Conservation (phyloP, 2,113 vertebrate species). For the Gambusia holbrooki region DNA sequence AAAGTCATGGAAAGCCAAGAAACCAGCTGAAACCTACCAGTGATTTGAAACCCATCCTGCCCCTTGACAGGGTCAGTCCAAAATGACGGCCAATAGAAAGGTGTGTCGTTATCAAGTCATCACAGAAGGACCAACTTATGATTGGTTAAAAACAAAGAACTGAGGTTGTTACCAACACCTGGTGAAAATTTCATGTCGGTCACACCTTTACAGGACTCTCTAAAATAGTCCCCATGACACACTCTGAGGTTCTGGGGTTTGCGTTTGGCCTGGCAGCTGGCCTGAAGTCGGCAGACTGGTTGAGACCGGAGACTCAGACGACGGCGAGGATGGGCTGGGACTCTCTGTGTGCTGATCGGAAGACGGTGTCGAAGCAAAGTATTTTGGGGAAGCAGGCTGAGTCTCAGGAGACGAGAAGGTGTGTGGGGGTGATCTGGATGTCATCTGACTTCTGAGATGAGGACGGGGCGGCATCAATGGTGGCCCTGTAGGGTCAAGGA, state of each 20-base stretch:
- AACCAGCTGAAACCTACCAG: too few species aligned
- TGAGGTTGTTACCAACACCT: too few species aligned
- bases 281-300: background rate
- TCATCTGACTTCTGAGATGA: background rate
- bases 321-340: background rate
- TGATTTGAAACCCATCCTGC: too few species aligned
- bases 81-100: too few species aligned
- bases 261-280: background rate
- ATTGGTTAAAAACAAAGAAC: too few species aligned
- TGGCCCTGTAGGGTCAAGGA: slow-evolving; percentile 27
- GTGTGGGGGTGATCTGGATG: background rate
- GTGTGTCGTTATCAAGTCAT: too few species aligned
- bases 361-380: background rate
- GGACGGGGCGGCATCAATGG: background rate
- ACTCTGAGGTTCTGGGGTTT: background rate
- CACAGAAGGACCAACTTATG: too few species aligned
- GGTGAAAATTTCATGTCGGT: too few species aligned
- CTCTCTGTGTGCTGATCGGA: background rate
- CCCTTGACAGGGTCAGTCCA: too few species aligned
- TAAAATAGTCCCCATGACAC: background rate
- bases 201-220: background rate
- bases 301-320: background rate
- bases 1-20: too few species aligned
- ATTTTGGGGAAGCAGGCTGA: background rate
- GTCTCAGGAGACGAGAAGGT: background rate